A percentile compares a stretch with the other conserved stretches of the same genome.
phyloP scores from a whole-genome alignment of 2,888 invertebrate species.

The Dasypolia templi region DNA sequence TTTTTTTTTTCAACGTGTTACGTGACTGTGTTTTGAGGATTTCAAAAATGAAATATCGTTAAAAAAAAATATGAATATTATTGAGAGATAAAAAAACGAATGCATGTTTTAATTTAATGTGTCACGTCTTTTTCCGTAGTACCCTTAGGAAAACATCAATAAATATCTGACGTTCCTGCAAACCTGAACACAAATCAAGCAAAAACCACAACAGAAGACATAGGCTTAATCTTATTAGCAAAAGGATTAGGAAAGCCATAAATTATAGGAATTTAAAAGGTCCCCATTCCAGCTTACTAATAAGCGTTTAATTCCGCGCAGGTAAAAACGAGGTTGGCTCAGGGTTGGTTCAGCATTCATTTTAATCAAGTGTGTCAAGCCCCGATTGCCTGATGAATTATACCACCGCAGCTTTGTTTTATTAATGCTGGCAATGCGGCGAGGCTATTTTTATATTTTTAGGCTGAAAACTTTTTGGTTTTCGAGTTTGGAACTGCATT shows the following conservation, averaged over 20 bases:
- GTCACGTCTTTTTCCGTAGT: neutral
- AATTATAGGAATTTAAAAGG: constrained; percentile 79
- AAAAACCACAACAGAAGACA: constrained; percentile 31
- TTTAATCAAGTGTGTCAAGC: constrained; percentile 80
- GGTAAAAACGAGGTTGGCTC: constrained; percentile 74
- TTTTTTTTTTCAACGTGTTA: constrained; percentile 30
- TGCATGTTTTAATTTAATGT: neutral
- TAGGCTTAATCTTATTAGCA: constrained; percentile 72
- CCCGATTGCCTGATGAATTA: constrained; percentile 78
- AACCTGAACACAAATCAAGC: constrained; percentile 27
- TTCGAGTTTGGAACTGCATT: constrained; percentile 26
- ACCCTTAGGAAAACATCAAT: neutral
- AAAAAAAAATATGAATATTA: neutral
- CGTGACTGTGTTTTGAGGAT: constrained; percentile 13
- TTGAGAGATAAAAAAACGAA: neutral
- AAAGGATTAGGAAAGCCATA: constrained; percentile 74
- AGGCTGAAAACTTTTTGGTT: neutral
- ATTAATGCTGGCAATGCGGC: constrained; percentile 60
- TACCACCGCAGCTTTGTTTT: constrained; percentile 66
- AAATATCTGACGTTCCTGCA: neutral
- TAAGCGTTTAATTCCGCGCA: constrained; percentile 77
- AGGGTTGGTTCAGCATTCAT: constrained; percentile 72
- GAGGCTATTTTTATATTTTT: constrained; percentile 42
- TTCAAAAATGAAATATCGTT: constrained; percentile 11
- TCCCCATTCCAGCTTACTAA: constrained; percentile 69